Base-by-base conservation (phyloP, 1,140 invertebrate genomes). In the Mamestra configurata region DNA sequence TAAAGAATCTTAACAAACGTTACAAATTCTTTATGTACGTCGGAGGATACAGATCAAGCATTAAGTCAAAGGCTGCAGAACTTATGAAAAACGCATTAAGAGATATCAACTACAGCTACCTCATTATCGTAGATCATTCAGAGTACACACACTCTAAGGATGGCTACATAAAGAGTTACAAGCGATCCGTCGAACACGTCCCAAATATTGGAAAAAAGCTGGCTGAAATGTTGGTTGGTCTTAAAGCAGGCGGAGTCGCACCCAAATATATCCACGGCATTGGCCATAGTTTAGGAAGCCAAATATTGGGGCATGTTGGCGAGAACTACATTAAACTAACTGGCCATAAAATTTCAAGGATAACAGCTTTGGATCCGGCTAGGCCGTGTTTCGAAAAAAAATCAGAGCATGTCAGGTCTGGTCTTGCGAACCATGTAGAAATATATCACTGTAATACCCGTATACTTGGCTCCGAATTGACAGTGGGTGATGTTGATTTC, bases 371-470 rank as follows among this genome's bases (percentile, higher is more conserved):
- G 86, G 97, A 98, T 92, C 97, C 97, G 11, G 97, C 97, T 18
- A 96, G 96, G 40, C 96, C 97, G 3, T 95, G 96, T 43, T 97
- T 97, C 86, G 96, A 95, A 24, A 89, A 95, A 10, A 94, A 95
- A 22, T 90, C 96, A 1, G 94, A 96, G 27, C 96, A 97, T 61
- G 87, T 97, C 0, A 94, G 96, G 61, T 93, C 95, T 72, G 95
- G 93, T 57, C 95, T 96, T 83, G 96, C 96, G 0, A 94, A 96
- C 20, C 97, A 97, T 61, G 96, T 97, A 0, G 97, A 98, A 88
- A 96, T 97, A 7, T 97, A 98, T 86, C 97, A 98, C 87, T 98
- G 97, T 3, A 97, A 97, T 82, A 96, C 96, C 35, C 96, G 97
- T 10, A 96, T 96, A 40, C 97, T 97, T 86, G 97, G 97, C 0